Percentiles rank a stretch among this genome's conserved stretches.
Evolutionary conservation across 2,888 invertebrate species (phyloP).

Genomic region (Hypolimnas misippus): DNA sequence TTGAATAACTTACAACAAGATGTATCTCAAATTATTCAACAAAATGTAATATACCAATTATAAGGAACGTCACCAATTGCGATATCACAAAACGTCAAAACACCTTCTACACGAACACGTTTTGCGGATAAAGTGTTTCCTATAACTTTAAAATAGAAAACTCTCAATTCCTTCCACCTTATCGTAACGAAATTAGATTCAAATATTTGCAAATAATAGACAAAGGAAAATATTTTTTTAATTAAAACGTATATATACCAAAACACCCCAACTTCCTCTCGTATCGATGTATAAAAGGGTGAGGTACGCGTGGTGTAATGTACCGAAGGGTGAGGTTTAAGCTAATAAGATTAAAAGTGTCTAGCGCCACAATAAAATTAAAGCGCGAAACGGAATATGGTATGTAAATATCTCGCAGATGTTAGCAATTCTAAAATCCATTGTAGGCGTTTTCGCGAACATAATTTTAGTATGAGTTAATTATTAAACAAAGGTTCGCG

Average conservation of each 20-base stretch:
- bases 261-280: too few species aligned
- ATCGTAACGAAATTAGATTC: not conserved
- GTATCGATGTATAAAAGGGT: too few species aligned
- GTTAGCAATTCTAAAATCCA: slow-evolving; percentile 27
- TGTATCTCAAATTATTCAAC: too few species aligned
- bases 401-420: slow-evolving; percentile 38
- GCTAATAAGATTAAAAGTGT: slow-evolving; percentile 40
- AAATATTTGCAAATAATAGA: not conserved
- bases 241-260: slow-evolving; percentile 14
- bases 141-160: slow-evolving; percentile 1
- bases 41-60: not conserved
- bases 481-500: slow-evolving; percentile 19
- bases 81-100: not conserved
- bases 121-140: not conserved
- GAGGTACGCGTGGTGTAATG: slow-evolving; percentile 38
- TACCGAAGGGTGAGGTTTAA: slow-evolving; percentile 36
- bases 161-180: not conserved
- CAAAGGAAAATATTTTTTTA: not conserved
- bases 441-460: slow-evolving; percentile 16
- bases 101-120: not conserved
- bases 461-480: slow-evolving; percentile 27
- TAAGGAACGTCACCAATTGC: not conserved
- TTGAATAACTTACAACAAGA: too few species aligned
- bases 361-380: slow-evolving; percentile 37
- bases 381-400: slow-evolving; percentile 34